phyloP scores from a whole-genome alignment of 2,113 vertebrate genomes.

The Malurus alboscapulatus region DNA sequence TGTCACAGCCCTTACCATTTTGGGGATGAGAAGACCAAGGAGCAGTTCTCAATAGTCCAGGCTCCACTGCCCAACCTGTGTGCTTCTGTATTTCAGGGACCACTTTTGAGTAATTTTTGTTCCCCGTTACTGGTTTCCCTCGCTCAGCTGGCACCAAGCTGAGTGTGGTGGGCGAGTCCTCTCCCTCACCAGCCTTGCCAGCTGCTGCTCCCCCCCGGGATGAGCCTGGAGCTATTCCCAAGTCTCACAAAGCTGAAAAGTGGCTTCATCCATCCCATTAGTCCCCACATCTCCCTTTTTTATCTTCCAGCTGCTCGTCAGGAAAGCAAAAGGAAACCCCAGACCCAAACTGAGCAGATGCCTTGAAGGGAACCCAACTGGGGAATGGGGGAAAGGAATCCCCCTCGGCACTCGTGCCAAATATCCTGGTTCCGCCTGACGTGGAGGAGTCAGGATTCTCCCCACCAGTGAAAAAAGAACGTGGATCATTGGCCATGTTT shows the following conservation, averaged over 20 bases:
- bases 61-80: rapidly evolving
- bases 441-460: neutral
- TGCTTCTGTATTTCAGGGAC: neutral
- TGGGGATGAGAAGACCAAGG: neutral
- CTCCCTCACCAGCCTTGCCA: neutral
- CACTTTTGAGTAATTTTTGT: neutral
- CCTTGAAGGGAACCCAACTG: neutral
- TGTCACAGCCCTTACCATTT: rapidly evolving
- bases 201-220: neutral
- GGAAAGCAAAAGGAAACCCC: neutral
- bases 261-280: too few relatives aligned
- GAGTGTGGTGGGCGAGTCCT: neutral
- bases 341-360: neutral
- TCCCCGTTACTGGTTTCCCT: neutral
- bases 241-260: rapidly evolving
- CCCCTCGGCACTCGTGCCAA: neutral
- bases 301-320: neutral
- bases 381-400: neutral
- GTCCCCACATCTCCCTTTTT: neutral
- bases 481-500: rapidly evolving
- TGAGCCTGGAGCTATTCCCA: neutral
- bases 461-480: rapidly evolving
- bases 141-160: neutral
- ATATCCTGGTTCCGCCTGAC: neutral
- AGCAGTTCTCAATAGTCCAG: rapidly evolving